These are phyloP conservation scores for Troilus luridus DNA, from an alignment of 2,888 invertebrate genomes.

Conservation along the genomic window DNA sequence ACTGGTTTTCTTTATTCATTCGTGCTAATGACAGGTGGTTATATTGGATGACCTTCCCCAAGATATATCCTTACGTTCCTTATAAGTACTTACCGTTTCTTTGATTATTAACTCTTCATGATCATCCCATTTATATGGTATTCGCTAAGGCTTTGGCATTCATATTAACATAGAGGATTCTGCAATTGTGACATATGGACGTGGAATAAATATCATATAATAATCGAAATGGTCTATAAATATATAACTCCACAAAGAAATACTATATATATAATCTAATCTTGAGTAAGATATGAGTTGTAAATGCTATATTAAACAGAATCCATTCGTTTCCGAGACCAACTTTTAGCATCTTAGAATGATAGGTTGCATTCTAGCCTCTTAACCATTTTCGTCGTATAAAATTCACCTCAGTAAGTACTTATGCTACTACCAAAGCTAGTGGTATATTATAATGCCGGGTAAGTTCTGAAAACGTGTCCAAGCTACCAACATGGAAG, in stretches of 20 bases:
- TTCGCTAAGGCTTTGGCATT: not conserved
- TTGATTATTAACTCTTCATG: not conserved
- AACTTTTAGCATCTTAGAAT: too few relatives aligned
- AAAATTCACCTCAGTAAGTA: not conserved
- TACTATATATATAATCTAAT: too few relatives aligned
- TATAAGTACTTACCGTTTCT: conserved; percentile 1
- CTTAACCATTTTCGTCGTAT: not conserved
- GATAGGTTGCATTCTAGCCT: not conserved
- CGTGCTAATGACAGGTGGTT: not conserved
- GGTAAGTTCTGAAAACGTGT: not conserved
- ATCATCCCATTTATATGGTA: not conserved
- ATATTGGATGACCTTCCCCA: not conserved
- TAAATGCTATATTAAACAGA: not conserved
- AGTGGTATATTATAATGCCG: not conserved
- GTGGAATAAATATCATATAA: too few relatives aligned
- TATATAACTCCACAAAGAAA: too few relatives aligned
- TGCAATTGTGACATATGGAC: not conserved
- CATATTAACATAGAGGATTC: not conserved
- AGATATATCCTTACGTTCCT: not conserved
- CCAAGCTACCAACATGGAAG: not conserved
- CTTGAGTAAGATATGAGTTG: not conserved
- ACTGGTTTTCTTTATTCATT: not conserved
- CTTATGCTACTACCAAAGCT: not conserved
- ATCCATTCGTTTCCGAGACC: not conserved
- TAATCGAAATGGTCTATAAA: too few relatives aligned